These are phyloP conservation scores for Calephelis virginiensis DNA, from an alignment of 1,140 invertebrate genomes.

Conservation along the genomic window DNA sequence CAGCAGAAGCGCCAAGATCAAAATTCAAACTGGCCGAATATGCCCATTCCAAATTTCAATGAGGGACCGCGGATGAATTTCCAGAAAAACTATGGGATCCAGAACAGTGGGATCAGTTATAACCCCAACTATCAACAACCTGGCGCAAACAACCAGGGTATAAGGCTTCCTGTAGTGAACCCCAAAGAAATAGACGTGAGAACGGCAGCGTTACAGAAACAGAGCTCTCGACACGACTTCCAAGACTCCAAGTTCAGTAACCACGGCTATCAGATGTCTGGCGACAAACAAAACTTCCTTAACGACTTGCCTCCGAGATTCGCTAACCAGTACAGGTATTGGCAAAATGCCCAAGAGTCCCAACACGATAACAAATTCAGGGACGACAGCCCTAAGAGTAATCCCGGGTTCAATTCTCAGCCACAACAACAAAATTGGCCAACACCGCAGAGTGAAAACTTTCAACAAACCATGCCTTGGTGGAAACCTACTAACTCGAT, in stretches of 20 bases:
- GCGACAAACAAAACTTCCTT: conserved; percentile 64
- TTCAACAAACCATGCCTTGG: conserved; percentile 47
- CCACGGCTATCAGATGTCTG: conserved; percentile 57
- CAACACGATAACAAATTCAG: conserved; percentile 64
- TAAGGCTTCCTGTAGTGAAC: conserved; percentile 71
- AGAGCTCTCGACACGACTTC: conserved; percentile 61
- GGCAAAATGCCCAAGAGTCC: conserved; percentile 58
- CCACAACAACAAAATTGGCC: conserved; percentile 33
- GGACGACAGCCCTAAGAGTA: conserved; percentile 50
- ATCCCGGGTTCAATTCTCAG: conserved; percentile 22
- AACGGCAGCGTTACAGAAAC: conserved; percentile 68
- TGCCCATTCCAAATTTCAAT: conserved; percentile 31
- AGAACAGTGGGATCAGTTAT: conserved; percentile 48
- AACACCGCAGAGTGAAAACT: conserved; percentile 32
- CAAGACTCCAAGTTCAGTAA: conserved; percentile 52
- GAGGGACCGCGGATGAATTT: conserved; percentile 46
- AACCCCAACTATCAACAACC: conserved; percentile 47
- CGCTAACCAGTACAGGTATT: conserved; percentile 67
- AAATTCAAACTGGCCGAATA: conserved; percentile 36
- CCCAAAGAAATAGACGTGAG: conserved; percentile 76
- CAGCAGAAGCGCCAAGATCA: conserved; percentile 44
- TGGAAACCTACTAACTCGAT: conserved; percentile 50
- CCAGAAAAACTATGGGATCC: conserved; percentile 62
- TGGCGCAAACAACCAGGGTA: conserved; percentile 48
- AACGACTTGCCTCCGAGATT: conserved; percentile 71